phyloP scores from a whole-genome alignment of 2,797 vertebrate genomes.

The Petrocephalus schoutedeni region DNA sequence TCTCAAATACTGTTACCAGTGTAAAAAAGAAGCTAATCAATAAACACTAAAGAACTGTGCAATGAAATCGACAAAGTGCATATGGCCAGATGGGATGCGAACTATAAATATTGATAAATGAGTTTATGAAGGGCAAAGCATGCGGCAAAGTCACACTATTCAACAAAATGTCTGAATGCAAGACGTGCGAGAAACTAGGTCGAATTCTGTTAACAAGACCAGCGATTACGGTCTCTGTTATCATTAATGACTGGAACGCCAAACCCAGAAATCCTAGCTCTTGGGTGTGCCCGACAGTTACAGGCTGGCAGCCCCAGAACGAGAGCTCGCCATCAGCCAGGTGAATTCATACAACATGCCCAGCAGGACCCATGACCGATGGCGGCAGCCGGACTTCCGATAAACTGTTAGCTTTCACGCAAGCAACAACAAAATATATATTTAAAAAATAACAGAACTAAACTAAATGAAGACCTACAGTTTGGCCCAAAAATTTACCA shows the following conservation, averaged over 20 bases:
- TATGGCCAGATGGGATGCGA: neutral
- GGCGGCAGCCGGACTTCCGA: neutral
- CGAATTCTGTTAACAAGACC: neutral
- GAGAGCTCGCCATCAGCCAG: neutral
- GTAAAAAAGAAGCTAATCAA: neutral
- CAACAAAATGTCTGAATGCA: neutral
- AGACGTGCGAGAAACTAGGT: neutral
- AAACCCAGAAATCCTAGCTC: neutral
- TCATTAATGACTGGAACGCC: neutral
- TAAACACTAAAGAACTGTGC: neutral
- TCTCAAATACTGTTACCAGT: neutral
- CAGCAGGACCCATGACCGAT: neutral
- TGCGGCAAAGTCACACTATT: neutral
- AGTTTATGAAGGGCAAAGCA: neutral
- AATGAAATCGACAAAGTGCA: neutral
- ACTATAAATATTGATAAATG: neutral
- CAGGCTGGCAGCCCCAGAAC: neutral
- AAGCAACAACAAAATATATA: neutral
- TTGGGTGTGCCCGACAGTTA: neutral
- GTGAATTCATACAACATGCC: neutral
- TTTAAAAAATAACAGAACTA: neutral
- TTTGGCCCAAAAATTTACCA: neutral
- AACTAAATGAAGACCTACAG: neutral
- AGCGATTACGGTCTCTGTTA: neutral
- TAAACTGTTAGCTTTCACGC: neutral